A percentile compares a stretch with the other conserved stretches of the same genome.
phyloP scores from a whole-genome alignment of 2,797 vertebrate species.

The Leuciscus waleckii region DNA sequence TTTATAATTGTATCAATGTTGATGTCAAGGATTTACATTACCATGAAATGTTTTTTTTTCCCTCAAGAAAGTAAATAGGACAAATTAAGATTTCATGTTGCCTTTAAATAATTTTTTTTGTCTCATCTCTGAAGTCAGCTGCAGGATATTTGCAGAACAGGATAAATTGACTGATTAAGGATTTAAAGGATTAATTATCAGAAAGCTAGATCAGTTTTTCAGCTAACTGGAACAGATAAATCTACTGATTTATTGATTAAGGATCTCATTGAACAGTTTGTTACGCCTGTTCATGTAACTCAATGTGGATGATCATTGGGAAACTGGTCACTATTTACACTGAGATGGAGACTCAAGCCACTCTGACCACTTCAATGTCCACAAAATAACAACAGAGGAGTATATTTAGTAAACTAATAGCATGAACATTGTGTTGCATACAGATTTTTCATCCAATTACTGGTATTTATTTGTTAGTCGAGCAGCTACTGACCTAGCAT shows the following conservation, averaged over 20 bases:
- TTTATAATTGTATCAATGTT: background rate
- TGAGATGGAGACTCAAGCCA: background rate
- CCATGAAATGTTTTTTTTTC: background rate
- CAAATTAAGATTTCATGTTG: background rate
- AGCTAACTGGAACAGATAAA: background rate
- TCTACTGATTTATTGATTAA: constrained; percentile 23
- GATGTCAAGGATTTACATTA: background rate
- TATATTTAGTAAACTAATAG: background rate
- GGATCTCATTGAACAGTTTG: background rate
- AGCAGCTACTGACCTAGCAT: background rate
- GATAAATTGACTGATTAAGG: background rate
- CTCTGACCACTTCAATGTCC: no score
- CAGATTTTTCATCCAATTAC: background rate
- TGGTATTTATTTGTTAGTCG: background rate
- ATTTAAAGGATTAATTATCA: background rate
- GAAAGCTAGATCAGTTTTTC: background rate
- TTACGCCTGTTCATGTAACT: background rate
- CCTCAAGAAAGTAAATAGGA: background rate
- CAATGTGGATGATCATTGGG: background rate
- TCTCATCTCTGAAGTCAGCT: background rate
- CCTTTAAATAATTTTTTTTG: background rate
- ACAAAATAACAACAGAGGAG: background rate
- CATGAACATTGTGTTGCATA: background rate
- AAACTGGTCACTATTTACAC: background rate
- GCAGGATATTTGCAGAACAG: background rate